Conservation (phyloP, 2,888 invertebrate species). For the Bibio marci region DNA sequence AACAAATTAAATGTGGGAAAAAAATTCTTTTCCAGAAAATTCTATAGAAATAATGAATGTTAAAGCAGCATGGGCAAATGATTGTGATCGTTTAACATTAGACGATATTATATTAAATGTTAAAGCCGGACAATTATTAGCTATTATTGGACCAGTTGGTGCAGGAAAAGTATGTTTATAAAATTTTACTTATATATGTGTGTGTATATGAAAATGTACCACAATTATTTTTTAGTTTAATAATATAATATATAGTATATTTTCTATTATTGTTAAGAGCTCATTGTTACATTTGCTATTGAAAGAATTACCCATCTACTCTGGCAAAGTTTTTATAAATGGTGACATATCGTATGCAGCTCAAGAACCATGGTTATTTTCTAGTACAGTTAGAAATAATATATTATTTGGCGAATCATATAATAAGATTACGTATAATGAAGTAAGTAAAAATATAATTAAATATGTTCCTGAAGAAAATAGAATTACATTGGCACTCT, state of each 20-base stretch:
- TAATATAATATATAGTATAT: neutral
- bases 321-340: conserved; percentile 33
- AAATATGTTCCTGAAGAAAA: too few species aligned
- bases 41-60: conserved; percentile 29
- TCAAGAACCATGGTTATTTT: conserved; percentile 54
- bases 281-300: conserved; percentile 36
- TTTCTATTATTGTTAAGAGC: conserved; percentile 17
- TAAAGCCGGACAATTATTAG: conserved; percentile 47
- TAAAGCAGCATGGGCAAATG: conserved; percentile 31
- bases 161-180: conserved; percentile 43
- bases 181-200: neutral
- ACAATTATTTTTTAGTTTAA: neutral
- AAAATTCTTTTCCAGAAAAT: too few species aligned
- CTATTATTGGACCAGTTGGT: conserved; percentile 77
- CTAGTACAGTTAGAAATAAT: conserved; percentile 46
- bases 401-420: conserved; percentile 55
- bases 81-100: conserved; percentile 28
- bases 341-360: conserved; percentile 42
- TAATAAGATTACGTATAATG: conserved; percentile 41
- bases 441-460: too few species aligned
- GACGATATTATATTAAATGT: conserved; percentile 38
- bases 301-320: conserved; percentile 36
- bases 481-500: too few species aligned
- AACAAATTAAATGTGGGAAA: too few species aligned
- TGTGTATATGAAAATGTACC: too few species aligned